Base-by-base conservation (phyloP, 2,113 vertebrate species). In the Callopanchax toddi region DNA sequence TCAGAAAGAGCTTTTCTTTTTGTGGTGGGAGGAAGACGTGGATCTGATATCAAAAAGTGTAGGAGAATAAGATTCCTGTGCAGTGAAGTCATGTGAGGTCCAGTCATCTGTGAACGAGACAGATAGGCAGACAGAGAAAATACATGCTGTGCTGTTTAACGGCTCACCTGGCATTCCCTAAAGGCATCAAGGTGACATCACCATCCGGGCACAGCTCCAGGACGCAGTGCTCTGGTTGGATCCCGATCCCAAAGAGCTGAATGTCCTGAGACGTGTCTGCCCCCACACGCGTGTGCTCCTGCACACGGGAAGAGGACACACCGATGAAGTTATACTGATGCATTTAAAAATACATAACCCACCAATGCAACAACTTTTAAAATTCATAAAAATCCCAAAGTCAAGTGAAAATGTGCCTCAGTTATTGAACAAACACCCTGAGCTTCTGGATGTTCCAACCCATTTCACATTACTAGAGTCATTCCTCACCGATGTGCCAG, bases 181-280 rank as follows among this genome's bases (percentile, higher is more conserved):
- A 88, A 11, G 97, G 95, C 25, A 89, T 94, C 21, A 99, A 92
- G 32, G 93, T 94, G 85, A 99, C 89, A 26, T 99, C 97, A 58
- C 96, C 95, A 32, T 99, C 96, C 0, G 91, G 60, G 50, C 93
- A 89, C 21, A 98, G 93, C 71, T 97, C 93, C 67, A 99, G 94
- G 79, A 95, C 78, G 56, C 96, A 98, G 88, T 99, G 97, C 73
- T 98, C 94, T 4, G 95, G 88, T 71, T 97, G 96, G 82, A 99
- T 99, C 29, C 97, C 97, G 73, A 99, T 99, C 11, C 97, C 97
- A 52, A 95, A 99, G 57, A 99, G 94, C 90, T 99, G 97, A 84
- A 99, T 98, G 86, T 99, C 97, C 91, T 99, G 97, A 77, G 97
- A 97, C 0, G 95, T 98, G 85, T 98, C 94, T 10, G 96, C 97